Conservation (phyloP, 2,888 invertebrate species). For the Leptopilina drosophilae region DNA sequence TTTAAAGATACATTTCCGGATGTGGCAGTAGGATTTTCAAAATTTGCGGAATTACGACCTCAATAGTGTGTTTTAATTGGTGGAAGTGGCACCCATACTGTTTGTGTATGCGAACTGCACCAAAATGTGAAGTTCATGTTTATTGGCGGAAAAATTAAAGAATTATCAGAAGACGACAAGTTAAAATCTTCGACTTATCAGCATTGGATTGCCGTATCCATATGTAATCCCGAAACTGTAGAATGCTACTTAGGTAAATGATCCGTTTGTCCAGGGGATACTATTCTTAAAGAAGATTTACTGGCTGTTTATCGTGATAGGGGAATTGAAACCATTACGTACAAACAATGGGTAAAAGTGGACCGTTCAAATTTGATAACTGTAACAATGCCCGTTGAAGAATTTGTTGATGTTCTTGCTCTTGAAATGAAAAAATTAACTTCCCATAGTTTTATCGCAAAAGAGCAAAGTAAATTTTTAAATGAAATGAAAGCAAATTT, state of each 20-base stretch:
- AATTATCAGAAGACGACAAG: neutral
- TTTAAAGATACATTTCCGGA: neutral
- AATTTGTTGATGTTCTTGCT: slow-evolving; percentile 9
- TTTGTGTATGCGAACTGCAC: slow-evolving; percentile 1
- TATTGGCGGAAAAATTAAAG: slow-evolving; percentile 13
- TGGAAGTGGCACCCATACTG: neutral
- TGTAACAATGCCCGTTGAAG: neutral
- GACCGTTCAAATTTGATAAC: neutral
- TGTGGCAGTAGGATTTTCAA: neutral
- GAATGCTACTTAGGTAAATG: neutral
- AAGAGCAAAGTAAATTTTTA: neutral
- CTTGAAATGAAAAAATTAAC: neutral
- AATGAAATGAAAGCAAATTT: neutral
- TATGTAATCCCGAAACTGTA: neutral
- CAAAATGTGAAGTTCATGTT: slow-evolving; percentile 1
- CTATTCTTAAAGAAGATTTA: neutral
- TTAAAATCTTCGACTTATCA: neutral
- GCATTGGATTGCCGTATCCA: neutral
- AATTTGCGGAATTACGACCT: neutral
- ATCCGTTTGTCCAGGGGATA: neutral
- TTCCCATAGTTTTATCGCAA: slow-evolving; percentile 1
- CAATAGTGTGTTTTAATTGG: neutral
- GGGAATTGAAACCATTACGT: neutral
- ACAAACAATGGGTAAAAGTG: neutral
- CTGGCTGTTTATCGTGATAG: neutral